phyloP scores from a whole-genome alignment of 2,888 invertebrate genomes.

The Pantelozetes paolii region DNA sequence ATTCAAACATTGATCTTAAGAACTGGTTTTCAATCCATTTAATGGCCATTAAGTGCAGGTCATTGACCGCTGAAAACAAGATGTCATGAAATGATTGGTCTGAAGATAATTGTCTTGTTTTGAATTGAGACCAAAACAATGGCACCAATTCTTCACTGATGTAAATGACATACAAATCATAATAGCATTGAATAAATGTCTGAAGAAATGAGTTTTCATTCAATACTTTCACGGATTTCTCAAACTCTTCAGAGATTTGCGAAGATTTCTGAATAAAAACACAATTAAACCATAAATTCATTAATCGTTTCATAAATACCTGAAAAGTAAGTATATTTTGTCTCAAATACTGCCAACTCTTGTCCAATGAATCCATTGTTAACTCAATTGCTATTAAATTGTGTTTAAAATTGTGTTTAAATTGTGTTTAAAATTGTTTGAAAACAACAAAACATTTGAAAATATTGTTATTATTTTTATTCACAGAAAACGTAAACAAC shows the following conservation, averaged over 20 bases:
- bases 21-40: constrained; percentile 40
- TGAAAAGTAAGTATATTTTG: not conserved
- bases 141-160: constrained; percentile 15
- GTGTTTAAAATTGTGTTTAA: too few species aligned
- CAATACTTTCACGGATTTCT: not conserved
- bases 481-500: too few species aligned
- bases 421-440: too few species aligned
- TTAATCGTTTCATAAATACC: not conserved
- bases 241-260: not conserved
- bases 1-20: constrained; percentile 41
- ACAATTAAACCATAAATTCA: not conserved
- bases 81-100: constrained; percentile 5
- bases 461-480: too few species aligned
- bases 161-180: not conserved
- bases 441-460: too few species aligned
- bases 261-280: not conserved
- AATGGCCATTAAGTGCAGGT: constrained; percentile 37
- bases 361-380: not conserved
- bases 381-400: not conserved
- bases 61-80: constrained; percentile 38
- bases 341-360: not conserved
- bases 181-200: constrained; percentile 13
- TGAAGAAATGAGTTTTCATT: not conserved
- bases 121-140: not conserved
- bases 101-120: not conserved